Evolutionary conservation across 2,113 vertebrate genomes (phyloP).

Genomic region (mouse (Mus musculus)): GRCm39 chr2:72461501-72462000

Average conservation of each 20-base stretch:
- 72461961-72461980: too few species aligned
- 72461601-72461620: accelerated
- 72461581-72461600: background rate
- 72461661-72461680: background rate
- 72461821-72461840: background rate
- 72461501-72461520: background rate
- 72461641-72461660: background rate
- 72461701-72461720: background rate
- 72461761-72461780: background rate
- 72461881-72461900: background rate
- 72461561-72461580: background rate
- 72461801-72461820: background rate
- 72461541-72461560: background rate
- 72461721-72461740: background rate
- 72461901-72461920: background rate
- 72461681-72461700: background rate
- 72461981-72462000: background rate
- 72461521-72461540: background rate
- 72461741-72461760: accelerated
- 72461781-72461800: background rate
- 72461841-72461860: background rate
- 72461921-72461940: background rate
- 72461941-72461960: background rate
- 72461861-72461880: background rate
- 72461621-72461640: background rate